Percentiles rank a stretch among this genome's conserved stretches.
phyloP scores from a whole-genome alignment of 2,888 invertebrate species.

The Papilio gigon region DNA sequence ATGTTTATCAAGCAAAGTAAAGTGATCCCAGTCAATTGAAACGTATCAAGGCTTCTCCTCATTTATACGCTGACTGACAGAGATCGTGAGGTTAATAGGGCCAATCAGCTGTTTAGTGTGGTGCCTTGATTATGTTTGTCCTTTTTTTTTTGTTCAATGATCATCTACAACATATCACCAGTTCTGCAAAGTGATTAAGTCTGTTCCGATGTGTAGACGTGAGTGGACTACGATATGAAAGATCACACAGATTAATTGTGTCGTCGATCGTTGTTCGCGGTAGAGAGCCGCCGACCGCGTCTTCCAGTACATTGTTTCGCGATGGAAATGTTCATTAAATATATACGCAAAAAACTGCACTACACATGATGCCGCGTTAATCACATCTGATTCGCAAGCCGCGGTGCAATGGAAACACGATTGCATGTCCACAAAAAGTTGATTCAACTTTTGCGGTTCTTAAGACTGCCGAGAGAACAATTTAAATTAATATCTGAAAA shows the following conservation, averaged over 20 bases:
- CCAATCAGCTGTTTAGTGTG: slow-evolving; percentile 71
- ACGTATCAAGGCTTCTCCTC: slow-evolving; percentile 71
- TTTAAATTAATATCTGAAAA: slow-evolving; percentile 26
- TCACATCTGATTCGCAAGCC: slow-evolving; percentile 40
- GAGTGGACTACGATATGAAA: slow-evolving; percentile 29
- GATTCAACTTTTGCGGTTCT: slow-evolving; percentile 28
- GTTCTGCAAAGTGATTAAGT: slow-evolving; percentile 13
- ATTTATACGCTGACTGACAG: slow-evolving; percentile 70
- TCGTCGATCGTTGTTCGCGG: slow-evolving; percentile 30
- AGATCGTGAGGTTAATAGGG: slow-evolving; percentile 69
- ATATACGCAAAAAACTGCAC: slow-evolving; percentile 40
- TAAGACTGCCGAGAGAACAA: slow-evolving; percentile 20
- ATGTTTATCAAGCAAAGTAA: slow-evolving; percentile 55
- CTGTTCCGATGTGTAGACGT: slow-evolving; percentile 24
- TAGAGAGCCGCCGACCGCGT: slow-evolving; percentile 29
- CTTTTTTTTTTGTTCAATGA: slow-evolving; percentile 17
- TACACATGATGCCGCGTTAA: slow-evolving; percentile 40
- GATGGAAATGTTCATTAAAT: slow-evolving; percentile 40
- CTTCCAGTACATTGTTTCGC: slow-evolving; percentile 42
- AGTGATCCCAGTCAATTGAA: slow-evolving; percentile 71
- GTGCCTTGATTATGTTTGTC: slow-evolving; percentile 61
- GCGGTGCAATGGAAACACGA: slow-evolving; percentile 39
- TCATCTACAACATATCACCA: not conserved
- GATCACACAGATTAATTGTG: slow-evolving; percentile 36
- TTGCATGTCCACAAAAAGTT: slow-evolving; percentile 33